Base-by-base conservation (phyloP, 2,113 vertebrate species). In the Trematomus loennbergii region DNA sequence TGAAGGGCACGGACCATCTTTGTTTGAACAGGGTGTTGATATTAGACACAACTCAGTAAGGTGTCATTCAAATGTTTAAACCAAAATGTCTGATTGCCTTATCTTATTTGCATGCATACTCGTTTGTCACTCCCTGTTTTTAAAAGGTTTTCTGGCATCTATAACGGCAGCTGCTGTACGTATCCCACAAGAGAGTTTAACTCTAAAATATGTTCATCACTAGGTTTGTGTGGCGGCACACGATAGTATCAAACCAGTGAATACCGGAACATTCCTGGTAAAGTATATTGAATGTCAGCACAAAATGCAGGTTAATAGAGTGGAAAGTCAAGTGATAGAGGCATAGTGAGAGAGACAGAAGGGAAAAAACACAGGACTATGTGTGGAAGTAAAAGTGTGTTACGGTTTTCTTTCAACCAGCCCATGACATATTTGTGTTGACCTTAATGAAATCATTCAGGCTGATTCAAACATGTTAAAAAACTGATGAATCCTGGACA, bases 291-390 rank as follows among this genome's bases (percentile, higher is more conserved):
- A 68, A 72, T 46, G 25, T 84, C 36, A 40, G 64, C 68, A 63
- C 59, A 84, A 80, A 76, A 20, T 43, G 9, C 1, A 33, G 73
- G 48, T 36, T 75, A 74, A 63, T 77, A 71, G 66, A 70, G 78
- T 16, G 59, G 63, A 75, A 74, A 63, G 72, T 68, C 15, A 50
- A 73, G 52, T 64, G 82, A 82, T 25, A 11, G 59, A 69, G 18
- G 25, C 22, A 17, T 0, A 15, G 20, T 36, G 12, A 48, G 22
- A 70, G 54, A 20, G n/a, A 16, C 17, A 16, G 25, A 65, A 11
- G 58, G 15, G 20, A 4, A 59, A 59, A 52, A 22, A 70, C n/a
- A 64, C n/a, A 48, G 46, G 46, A 64, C 16, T 1, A 11, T 25
- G 45, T 33, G 54, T 25, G 48, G 54, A 65, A 36, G 48, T 13